Percentiles rank a stretch among this genome's conserved stretches.
phyloP scores from a whole-genome alignment of 2,888 invertebrate species.

The Heteropelma amictum region DNA sequence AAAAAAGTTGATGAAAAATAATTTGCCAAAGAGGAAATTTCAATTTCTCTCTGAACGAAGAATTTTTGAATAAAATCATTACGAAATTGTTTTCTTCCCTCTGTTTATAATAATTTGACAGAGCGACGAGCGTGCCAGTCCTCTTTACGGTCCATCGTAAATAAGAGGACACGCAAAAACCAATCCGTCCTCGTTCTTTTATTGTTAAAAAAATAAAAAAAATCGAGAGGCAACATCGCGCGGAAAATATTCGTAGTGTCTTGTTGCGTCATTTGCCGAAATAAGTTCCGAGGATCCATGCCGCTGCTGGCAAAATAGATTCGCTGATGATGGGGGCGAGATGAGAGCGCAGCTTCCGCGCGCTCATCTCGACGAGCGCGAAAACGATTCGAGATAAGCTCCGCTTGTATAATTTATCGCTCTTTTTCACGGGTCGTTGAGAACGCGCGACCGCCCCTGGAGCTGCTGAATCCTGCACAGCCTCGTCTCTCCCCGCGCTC shows the following conservation, averaged over 20 bases:
- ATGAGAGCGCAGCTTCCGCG: conserved; percentile 65
- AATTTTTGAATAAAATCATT: too few relatives aligned
- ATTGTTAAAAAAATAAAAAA: conserved; percentile 19
- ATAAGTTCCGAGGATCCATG: conserved; percentile 13
- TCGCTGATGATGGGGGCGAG: conserved; percentile 22
- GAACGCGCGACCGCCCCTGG: conserved; percentile 57
- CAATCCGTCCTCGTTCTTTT: conserved; percentile 65
- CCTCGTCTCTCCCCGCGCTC: neutral
- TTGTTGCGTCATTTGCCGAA: conserved; percentile 3
- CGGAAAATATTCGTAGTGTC: neutral
- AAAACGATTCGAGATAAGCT: conserved; percentile 73
- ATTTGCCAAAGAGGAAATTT: neutral
- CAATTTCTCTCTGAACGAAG: conserved; percentile 15
- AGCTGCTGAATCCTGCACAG: conserved; percentile 51
- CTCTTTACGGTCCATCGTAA: conserved; percentile 74
- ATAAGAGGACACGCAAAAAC: conserved; percentile 73
- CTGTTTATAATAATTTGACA: conserved; percentile 59
- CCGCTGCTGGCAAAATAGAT: conserved; percentile 46
- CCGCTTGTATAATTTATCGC: conserved; percentile 73
- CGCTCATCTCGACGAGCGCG: conserved; percentile 50
- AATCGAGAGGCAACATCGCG: neutral
- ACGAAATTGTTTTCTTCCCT: conserved; percentile 11
- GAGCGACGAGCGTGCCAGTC: conserved; percentile 58
- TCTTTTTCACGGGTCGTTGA: conserved; percentile 68
- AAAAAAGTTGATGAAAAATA: neutral